phyloP scores from a whole-genome alignment of 2,888 invertebrate genomes.

The Trichogramma evanescens region DNA sequence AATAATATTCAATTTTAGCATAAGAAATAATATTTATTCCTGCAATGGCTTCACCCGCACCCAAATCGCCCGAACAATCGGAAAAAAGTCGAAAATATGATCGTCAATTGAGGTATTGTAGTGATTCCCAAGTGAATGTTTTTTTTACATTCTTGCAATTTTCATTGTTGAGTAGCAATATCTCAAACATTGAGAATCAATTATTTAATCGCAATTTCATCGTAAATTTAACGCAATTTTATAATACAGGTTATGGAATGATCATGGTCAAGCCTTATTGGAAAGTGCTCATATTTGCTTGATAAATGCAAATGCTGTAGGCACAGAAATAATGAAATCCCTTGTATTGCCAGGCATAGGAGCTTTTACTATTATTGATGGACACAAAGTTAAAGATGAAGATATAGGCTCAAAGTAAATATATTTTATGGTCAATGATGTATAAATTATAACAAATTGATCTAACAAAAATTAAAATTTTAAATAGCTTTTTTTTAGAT shows the following conservation, averaged over 20 bases:
- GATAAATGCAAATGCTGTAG: slow-evolving; percentile 86
- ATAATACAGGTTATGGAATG: slow-evolving; percentile 82
- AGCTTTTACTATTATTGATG: slow-evolving; percentile 88
- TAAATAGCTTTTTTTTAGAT: slow-evolving; percentile 80
- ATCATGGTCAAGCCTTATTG: slow-evolving; percentile 87
- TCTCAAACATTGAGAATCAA: neutral
- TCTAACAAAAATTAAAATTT: slow-evolving; percentile 4
- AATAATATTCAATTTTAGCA: no score
- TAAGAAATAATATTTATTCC: neutral
- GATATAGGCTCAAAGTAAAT: slow-evolving; percentile 87
- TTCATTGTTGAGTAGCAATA: neutral
- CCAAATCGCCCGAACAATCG: slow-evolving; percentile 66
- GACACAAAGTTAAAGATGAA: slow-evolving; percentile 76
- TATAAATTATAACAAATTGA: neutral
- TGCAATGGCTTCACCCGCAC: slow-evolving; percentile 61
- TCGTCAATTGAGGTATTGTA: slow-evolving; percentile 57
- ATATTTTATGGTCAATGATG: neutral
- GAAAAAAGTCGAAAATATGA: slow-evolving; percentile 75
- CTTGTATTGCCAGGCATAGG: slow-evolving; percentile 91
- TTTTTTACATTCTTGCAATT: neutral
- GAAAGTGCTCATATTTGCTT: slow-evolving; percentile 88
- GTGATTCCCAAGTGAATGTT: neutral
- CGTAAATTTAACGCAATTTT: neutral
- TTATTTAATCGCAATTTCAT: no score
- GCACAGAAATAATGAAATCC: slow-evolving; percentile 92